Evolutionary conservation across 1,140 invertebrate genomes (phyloP).

Genomic region (Lysiphlebus fabarum): DNA sequence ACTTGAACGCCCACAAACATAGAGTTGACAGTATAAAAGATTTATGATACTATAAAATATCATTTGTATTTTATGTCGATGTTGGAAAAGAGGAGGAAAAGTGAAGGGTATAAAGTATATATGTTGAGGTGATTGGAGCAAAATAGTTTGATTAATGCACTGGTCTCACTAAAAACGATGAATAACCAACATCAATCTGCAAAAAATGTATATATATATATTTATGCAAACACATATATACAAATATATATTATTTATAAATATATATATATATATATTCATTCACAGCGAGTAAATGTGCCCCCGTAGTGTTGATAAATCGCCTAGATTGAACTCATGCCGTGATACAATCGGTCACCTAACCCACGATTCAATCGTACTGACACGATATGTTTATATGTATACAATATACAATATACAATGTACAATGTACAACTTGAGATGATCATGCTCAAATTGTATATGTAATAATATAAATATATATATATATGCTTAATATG

Average conservation of each 20-base stretch:
- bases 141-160: constrained; percentile 47
- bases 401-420: not conserved
- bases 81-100: constrained; percentile 27
- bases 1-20: constrained; percentile 37
- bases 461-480: too few relatives aligned
- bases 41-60: constrained; percentile 55
- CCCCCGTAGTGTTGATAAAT: constrained; percentile 43
- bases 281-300: constrained; percentile 14
- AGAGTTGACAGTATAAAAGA: constrained; percentile 47
- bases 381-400: constrained; percentile 5
- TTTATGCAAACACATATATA: not conserved
- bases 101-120: constrained; percentile 1
- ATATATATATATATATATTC: constrained; percentile 5
- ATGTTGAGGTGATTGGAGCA: constrained; percentile 2
- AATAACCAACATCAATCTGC: constrained; percentile 49
- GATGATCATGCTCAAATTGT: too few relatives aligned
- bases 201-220: constrained; percentile 33
- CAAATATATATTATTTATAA: not conserved
- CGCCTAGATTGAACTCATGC: constrained; percentile 40
- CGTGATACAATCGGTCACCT: constrained; percentile 40
- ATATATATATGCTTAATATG: too few relatives aligned
- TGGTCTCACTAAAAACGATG: constrained; percentile 37
- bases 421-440: too few relatives aligned
- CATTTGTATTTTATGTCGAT: constrained; percentile 54
- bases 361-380: constrained; percentile 45